These are phyloP conservation scores for Oscheius sp. DNA, from an alignment of 2,888 invertebrate species.

Conservation along the genomic window DNA sequence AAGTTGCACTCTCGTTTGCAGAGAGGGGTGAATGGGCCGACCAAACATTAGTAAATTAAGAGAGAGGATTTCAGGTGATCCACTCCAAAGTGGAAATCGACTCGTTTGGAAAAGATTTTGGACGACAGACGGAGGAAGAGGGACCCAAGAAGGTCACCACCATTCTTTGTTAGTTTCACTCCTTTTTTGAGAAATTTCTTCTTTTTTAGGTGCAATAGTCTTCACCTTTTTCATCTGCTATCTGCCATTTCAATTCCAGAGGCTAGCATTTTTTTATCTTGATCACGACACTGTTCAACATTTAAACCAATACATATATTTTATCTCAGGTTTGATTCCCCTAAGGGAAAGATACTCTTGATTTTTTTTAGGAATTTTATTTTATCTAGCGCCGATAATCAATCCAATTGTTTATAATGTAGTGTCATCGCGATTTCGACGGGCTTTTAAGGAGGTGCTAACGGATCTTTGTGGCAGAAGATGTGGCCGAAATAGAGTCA, in stretches of 20 bases:
- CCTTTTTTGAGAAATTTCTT: not conserved
- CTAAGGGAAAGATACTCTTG: too few species aligned
- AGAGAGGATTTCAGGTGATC: not conserved
- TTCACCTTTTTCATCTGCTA: constrained; percentile 60
- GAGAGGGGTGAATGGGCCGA: too few species aligned
- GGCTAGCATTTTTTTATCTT: constrained; percentile 57
- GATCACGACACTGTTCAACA: constrained; percentile 31
- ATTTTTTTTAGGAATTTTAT: constrained; percentile 53
- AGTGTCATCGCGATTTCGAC: constrained; percentile 51
- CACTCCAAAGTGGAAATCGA: constrained; percentile 18
- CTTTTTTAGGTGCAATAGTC: constrained; percentile 53
- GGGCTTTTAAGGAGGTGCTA: constrained; percentile 53
- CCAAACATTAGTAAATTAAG: not conserved
- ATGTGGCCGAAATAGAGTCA: not conserved
- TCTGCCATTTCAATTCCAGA: constrained; percentile 58
- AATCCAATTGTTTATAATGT: constrained; percentile 61
- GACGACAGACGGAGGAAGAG: constrained; percentile 31
- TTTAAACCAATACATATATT: constrained; percentile 56
- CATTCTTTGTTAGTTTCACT: constrained; percentile 35
- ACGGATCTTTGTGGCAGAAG: not conserved
- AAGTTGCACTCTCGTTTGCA: not conserved
- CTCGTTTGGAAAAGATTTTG: constrained; percentile 5
- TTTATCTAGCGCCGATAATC: constrained; percentile 55
- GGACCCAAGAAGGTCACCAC: constrained; percentile 30
- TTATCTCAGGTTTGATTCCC: constrained; percentile 51